Evolutionary conservation across 2,113 vertebrate species (phyloP), one percentile per base, ranked within the genome.

Genomic region (Arothron firmamentum): DNA sequence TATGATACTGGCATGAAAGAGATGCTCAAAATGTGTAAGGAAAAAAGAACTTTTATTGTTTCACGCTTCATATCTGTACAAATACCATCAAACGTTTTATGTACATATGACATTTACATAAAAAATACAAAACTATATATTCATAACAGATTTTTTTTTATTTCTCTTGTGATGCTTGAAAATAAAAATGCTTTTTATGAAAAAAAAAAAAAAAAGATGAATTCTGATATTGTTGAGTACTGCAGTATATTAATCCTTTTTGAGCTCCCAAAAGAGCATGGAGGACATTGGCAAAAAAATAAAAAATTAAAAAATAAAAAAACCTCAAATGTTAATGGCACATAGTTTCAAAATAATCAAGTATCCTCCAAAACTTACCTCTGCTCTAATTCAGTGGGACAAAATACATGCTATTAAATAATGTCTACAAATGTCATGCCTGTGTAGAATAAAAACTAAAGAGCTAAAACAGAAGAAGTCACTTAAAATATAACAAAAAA

Each of bases 61-160:
- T 95, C 94, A 98, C 93, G 95, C 94, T 93, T 97, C 91, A 92
- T 96, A 94, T 98, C 95, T 99, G 94, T 99, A 99, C 95, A 99
- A 97, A 98, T 98, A 96, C 93, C 93, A 94, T 97, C 96, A 96
- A 96, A 98, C 93, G 95, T 97, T 92, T 92, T 99, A 99, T 98
- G 93, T 99, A 99, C 96, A 99, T 94, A 94, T 94, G 93, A 97
- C 95, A 99, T 99, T 97, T 99, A 99, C 97, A 98, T 98, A 97
- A 94, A 99, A 98, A 99, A 96, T 98, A 99, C 95, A 98, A 96
- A 99, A 99, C 96, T 98, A 98, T 98, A 97, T 98, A 97, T 98
- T 95, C 96, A 90, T 87, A 96, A 97, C 94, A 94, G 94, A 96
- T 95, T 94, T 53, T n/a, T 89, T 95, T 94, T 94, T 96, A 94